Evolutionary conservation across 2,888 invertebrate genomes (phyloP), one percentile per base, ranked within the genome.

Genomic region (Exephanes ischioxanthus): DNA sequence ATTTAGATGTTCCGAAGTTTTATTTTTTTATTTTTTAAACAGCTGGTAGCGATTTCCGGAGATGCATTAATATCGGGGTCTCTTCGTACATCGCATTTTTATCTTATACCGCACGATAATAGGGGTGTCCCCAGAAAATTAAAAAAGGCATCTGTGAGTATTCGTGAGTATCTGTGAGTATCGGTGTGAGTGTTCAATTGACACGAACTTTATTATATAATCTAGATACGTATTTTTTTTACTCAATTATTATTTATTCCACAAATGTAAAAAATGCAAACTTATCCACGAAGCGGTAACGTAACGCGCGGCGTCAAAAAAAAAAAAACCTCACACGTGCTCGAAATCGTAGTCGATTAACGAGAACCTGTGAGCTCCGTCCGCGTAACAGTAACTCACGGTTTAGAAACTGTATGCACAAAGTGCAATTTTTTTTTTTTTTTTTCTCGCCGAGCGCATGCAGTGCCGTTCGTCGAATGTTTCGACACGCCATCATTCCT

Each of bases 401-500:
- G 26, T 5, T 51, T 58, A 73, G 41, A 55, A 77, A 67, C 66
- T 16, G 73, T 82, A 61, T 33, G 53, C 48, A 58, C 58, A 22
- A 45, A 68, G 77, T 70, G 81, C 53, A 78, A 26, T 78, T 85
- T 81, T 80, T 53, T 77, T 68, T 55, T 58, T n/a, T n/a, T n/a
- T 78, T 51, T 63, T 33, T 30, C 63, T 7, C 63, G 73, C 58
- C 72, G 58, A 76, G 80, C 53, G 48, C 41, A 58, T 55, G 58
- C 77, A 61, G 81, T 79, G 67, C 58, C 79, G 79, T 66, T 82
- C 79, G 81, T 84, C 82, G 79, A 77, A 83, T 53, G 83, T 88
- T 86, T 87, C 87, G 84, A 84, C 88, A 88, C 79, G 79, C 83
- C 80, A 84, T 84, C 82, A 78, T 87, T 84, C 71, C 76, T 84